phyloP scores from a whole-genome alignment of 2,113 vertebrate species.

The Cyanistes caeruleus region DNA sequence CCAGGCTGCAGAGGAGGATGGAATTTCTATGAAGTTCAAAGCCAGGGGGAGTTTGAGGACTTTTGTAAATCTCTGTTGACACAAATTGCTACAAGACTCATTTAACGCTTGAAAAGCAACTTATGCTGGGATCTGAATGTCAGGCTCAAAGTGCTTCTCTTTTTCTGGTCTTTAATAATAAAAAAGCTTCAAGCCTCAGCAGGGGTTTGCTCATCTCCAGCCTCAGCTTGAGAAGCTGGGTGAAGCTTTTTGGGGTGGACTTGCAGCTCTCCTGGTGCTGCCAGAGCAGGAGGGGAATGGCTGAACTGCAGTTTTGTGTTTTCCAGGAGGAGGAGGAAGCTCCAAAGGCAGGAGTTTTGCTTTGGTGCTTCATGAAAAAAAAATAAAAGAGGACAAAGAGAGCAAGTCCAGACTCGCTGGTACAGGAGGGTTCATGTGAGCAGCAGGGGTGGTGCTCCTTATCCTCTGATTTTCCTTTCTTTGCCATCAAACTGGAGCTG shows the following conservation, averaged over 20 bases:
- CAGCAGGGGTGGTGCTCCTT: not conserved
- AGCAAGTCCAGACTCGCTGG: not conserved
- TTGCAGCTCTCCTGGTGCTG: not conserved
- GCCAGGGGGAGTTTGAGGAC: not conserved
- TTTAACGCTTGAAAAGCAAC: not conserved
- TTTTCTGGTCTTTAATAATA: not conserved
- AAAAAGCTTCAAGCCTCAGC: not conserved
- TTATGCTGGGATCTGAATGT: not conserved
- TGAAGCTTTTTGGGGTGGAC: not conserved
- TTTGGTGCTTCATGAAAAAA: not conserved
- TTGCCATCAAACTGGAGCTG: not conserved
- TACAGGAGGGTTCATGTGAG: not conserved
- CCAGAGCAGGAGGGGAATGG: not conserved
- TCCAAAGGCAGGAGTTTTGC: not conserved
- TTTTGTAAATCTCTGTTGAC: not conserved
- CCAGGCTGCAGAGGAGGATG: not conserved
- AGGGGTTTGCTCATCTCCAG: not conserved
- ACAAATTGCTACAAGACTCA: not conserved
- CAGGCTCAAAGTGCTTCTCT: not conserved
- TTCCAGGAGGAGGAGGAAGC: not conserved
- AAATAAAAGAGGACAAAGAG: not conserved
- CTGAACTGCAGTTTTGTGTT: accelerated
- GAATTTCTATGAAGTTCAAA: not conserved
- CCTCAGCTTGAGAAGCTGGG: not conserved
- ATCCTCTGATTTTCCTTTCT: not conserved